A percentile compares a stretch with the other conserved stretches of the same genome.
phyloP scores from a whole-genome alignment of 2,113 vertebrate genomes.

The Noturus placidus region DNA sequence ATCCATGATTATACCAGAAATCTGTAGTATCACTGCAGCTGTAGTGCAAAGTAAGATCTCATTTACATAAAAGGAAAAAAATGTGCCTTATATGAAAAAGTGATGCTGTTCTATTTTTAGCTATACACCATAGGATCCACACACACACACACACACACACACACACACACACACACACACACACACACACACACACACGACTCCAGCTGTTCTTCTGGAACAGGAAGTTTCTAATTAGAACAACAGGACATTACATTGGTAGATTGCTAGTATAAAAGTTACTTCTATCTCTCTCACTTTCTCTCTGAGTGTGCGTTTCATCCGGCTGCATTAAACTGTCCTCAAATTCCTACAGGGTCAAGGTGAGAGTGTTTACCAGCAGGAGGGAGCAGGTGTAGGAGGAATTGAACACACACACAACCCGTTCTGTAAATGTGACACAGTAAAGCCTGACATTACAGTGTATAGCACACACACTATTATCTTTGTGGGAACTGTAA shows the following conservation, averaged over 20 bases:
- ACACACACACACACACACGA: conserved; percentile 32
- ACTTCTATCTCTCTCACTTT: conserved; percentile 46
- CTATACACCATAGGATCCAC: background rate
- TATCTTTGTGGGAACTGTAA: background rate
- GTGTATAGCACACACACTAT: background rate
- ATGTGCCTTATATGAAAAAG: background rate
- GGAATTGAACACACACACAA: background rate
- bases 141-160: conserved; percentile 34
- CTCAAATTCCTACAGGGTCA: conserved; percentile 60
- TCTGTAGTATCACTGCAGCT: background rate
- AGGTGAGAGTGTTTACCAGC: conserved; percentile 61
- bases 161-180: conserved; percentile 35
- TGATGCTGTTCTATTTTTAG: background rate
- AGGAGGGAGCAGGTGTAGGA: conserved; percentile 15
- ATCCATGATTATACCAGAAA: background rate
- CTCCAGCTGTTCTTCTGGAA: conserved; percentile 8
- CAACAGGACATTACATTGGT: conserved; percentile 43
- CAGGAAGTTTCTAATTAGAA: conserved; percentile 67
- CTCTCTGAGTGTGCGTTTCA: background rate
- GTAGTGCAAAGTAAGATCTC: background rate
- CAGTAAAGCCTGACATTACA: background rate
- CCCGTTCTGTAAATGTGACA: background rate
- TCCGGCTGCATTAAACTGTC: conserved; percentile 20
- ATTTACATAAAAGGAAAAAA: background rate
- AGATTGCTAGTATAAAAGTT: conserved; percentile 55